A percentile compares a stretch with the other conserved stretches of the same genome.
Conservation (phyloP, 2,113 vertebrate species). For the Nothobranchius furzeri region DNA sequence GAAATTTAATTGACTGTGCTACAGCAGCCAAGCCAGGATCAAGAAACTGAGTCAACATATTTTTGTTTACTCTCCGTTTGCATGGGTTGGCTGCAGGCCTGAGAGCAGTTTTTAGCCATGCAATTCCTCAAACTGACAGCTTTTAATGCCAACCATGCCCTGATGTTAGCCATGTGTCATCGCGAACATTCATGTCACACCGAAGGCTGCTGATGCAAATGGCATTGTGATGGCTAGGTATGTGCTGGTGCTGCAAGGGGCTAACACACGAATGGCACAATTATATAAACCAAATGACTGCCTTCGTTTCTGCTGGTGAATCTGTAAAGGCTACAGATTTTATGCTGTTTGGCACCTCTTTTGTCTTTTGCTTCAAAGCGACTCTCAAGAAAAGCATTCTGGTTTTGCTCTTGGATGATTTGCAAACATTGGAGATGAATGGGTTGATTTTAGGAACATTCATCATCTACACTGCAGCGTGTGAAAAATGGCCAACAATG, state of each 20-base stretch:
- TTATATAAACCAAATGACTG: not conserved
- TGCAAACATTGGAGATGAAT: not conserved
- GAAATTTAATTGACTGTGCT: not conserved
- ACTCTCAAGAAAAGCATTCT: no score
- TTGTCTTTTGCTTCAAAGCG: no score
- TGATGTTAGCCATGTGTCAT: constrained; percentile 11
- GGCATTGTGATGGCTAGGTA: not conserved
- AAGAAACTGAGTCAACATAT: constrained; percentile 1
- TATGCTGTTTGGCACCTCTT: no score
- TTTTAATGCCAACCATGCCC: constrained; percentile 2
- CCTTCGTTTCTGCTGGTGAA: not conserved
- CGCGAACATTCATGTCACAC: constrained; percentile 11
- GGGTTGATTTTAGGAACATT: not conserved
- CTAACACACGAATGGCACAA: not conserved
- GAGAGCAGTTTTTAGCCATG: not conserved
- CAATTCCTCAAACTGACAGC: constrained; percentile 1
- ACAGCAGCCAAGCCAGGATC: not conserved
- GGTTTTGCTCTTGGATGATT: not conserved
- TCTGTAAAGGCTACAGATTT: constrained; percentile 3
- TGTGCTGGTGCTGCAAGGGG: no score
- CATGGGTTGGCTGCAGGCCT: not conserved
- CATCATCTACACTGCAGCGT: not conserved
- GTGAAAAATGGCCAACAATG: not conserved
- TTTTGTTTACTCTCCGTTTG: constrained; percentile 3
- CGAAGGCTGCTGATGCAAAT: not conserved